Percentiles rank a stretch among this genome's conserved stretches.
phyloP scores from a whole-genome alignment of 1,140 invertebrate genomes.

The Pararge aegeria region DNA sequence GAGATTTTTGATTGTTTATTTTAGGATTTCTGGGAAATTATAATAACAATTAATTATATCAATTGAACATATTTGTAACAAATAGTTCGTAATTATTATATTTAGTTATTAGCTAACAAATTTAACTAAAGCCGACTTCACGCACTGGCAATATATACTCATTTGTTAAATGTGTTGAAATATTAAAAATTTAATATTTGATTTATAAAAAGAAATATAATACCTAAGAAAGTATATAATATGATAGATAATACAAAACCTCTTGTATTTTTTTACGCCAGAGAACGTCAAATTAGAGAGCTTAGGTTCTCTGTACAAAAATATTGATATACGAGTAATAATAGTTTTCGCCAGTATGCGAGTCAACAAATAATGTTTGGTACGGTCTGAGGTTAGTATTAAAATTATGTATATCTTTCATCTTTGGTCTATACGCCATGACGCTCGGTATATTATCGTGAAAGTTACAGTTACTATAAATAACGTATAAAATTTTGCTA shows the following conservation, averaged over 20 bases:
- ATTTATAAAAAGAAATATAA: not conserved
- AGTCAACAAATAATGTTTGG: constrained; percentile 69
- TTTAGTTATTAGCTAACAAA: constrained; percentile 26
- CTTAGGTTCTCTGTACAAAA: constrained; percentile 5
- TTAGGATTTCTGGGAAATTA: not conserved
- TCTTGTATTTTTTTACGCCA: not conserved
- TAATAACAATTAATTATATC: not conserved
- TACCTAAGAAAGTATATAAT: not conserved
- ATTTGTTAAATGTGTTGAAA: not conserved
- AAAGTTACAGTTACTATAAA: constrained; percentile 70
- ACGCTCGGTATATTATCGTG: constrained; percentile 61
- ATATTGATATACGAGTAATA: not conserved
- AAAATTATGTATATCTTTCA: constrained; percentile 73
- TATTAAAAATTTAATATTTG: not conserved
- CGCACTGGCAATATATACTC: constrained; percentile 13
- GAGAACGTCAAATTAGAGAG: constrained; percentile 9
- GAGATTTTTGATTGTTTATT: constrained; percentile 10
- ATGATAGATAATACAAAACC: not conserved
- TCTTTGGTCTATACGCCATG: constrained; percentile 74
- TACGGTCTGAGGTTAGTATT: constrained; percentile 75
- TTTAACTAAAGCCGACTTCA: constrained; percentile 26
- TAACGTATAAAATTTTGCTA: constrained; percentile 79
- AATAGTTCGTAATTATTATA: constrained; percentile 18
- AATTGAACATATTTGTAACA: constrained; percentile 19
- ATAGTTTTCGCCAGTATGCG: constrained; percentile 17